A percentile compares a stretch with the other conserved stretches of the same genome.
These are phyloP conservation scores for Dicrostonyx torquatus DNA, from an alignment of 2,797 vertebrate species.

Conservation along the genomic window DNA sequence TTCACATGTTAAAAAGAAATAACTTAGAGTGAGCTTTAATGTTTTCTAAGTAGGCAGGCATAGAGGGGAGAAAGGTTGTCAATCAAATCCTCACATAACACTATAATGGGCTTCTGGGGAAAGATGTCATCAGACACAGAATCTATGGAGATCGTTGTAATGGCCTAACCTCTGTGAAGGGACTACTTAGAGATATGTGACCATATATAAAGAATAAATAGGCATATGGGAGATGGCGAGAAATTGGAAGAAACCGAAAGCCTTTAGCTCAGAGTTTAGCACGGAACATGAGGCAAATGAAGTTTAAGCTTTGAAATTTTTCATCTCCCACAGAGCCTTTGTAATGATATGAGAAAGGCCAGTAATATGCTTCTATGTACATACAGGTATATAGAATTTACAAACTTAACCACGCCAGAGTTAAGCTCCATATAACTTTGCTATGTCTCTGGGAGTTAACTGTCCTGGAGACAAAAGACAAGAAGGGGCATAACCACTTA, in stretches of 20 bases:
- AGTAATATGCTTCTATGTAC: background rate
- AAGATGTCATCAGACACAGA: background rate
- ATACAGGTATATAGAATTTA: background rate
- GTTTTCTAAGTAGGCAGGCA: background rate
- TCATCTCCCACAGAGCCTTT: background rate
- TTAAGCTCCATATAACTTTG: background rate
- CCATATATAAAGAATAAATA: background rate
- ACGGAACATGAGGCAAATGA: background rate
- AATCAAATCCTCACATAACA: background rate
- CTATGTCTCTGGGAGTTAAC: background rate
- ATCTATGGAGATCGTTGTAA: background rate
- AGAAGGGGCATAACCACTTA: too few species aligned
- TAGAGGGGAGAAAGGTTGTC: background rate
- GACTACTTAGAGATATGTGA: background rate
- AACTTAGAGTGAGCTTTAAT: background rate
- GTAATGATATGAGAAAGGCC: background rate
- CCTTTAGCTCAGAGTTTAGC: background rate
- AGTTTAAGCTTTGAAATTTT: background rate
- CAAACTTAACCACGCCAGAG: background rate
- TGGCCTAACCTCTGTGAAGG: background rate
- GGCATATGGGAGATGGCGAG: background rate
- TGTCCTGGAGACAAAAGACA: background rate
- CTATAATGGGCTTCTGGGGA: background rate
- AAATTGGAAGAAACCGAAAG: background rate
- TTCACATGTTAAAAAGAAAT: constrained; percentile 31